Base-by-base conservation (phyloP, 1,140 invertebrate species). In the Aleiodes sp. region DNA sequence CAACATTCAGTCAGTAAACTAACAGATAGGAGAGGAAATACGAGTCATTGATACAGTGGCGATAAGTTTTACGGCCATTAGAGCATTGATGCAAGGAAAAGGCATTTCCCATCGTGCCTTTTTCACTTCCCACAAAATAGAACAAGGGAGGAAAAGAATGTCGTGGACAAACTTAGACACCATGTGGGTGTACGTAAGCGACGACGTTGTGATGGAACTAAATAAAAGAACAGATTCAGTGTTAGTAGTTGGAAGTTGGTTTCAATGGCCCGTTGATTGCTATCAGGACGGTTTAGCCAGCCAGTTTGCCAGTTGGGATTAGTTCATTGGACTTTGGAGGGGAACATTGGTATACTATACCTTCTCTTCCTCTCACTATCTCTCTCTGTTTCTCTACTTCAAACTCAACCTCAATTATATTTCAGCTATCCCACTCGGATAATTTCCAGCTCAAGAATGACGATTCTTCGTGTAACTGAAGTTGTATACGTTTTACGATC, bases 221-320 rank as follows among this genome's bases (percentile, higher is more conserved):
- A 43, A 63, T 21, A 63, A 63, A 64, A 64, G 37, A 16, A 26
- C 35, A 39, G 16, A 64, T 62, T 37, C 24, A 65, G 26, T 28
- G 41, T 28, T 52, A 46, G 63, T 46, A 52, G 63, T 65, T 43
- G 63, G 63, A 29, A 33, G 39, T 43, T 52, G 63, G 41, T 65
- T 65, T 65, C 41, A 65, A 65, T 65, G 41, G 37, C 16, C 21
- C 28, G 29, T 57, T 66, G 52, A 66, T 66, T 57, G 46, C 64
- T 52, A 66, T 66, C 52, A 29, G 33, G 46, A 9, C 28, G 46
- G 46, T 57, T 66, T 19, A 57, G 29, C 19, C 6, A 37, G 52
- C 33, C 64, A 52, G 56, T 59, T 59, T 59, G 28, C 28, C 56
- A 31, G 56, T 59, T 59, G 24, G 28, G 12, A 59, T 59, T 59